Evolutionary conservation across 1,140 invertebrate genomes (phyloP), one percentile per base, ranked within the genome.

Genomic region (Euglossa dilemma): DNA sequence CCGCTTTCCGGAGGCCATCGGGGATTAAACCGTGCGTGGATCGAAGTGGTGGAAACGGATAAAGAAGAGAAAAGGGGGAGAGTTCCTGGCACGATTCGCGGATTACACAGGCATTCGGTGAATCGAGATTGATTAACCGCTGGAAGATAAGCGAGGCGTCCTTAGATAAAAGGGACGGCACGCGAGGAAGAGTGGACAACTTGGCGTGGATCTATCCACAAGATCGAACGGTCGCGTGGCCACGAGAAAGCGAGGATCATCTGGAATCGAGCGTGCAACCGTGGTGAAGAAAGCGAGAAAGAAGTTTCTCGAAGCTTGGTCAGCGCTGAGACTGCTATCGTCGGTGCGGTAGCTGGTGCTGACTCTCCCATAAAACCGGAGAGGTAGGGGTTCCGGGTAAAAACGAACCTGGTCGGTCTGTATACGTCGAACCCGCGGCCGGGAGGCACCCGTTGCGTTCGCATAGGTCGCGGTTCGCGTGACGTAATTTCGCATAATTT

Each of bases 281-380:
- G 43, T 9, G 16, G 20, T 2, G 74, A 64, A 50, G 57, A 73
- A 45, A 64, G 54, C 28, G 45, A 50, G 25, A 73, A 72, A 67
- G 76, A 80, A 84, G 77, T 84, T 80, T 80, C 76, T 80, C 73
- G 73, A 70, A 83, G 80, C 73, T 67, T 52, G 80, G 67, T 66
- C 61, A 28, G 56, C n/a, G 56, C 16, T 25, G 43, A 52, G 25
- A 43, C 71, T 72, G 52, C n/a, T 71, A 71, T 52, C 59, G 25
- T 28, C 45, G 75, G 18, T 77, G 75, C 6, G 14, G 36, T 36
- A 25, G 25, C 36, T 50, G 63, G 11, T 67, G 75, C 11, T 45
- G 36, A 78, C 73, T 63, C 47, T 47, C 14, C 20, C 14, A 63
- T 14, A 23, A 54, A 25, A 23, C 59, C 16, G 43, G 64, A 78